Evolutionary conservation across 2,113 vertebrate species (phyloP), one percentile per base, ranked within the genome.

Genomic region (Sakesphorus luctuosus): DNA sequence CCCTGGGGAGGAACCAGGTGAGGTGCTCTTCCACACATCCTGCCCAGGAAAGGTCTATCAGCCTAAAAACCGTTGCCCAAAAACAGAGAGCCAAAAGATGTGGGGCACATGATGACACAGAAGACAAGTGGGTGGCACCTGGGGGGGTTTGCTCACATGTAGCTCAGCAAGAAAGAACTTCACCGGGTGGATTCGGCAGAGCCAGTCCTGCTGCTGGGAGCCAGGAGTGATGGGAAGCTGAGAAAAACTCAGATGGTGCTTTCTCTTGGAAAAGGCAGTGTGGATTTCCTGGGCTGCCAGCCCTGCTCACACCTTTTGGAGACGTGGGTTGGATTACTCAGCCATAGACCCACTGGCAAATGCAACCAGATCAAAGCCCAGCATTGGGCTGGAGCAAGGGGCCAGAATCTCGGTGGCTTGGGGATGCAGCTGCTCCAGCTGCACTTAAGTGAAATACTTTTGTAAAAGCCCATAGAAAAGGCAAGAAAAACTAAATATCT

Each of bases 91-190:
- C 6, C n/a, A 78, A 74, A 81, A 77, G 21, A 0, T 11, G 3
- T 9, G 19, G 33, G 35, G 13, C 15, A 2, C 21, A 3, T 0
- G 2, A 26, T 0, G 7, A 13, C 21, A 21, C 0, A 0, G 11
- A 61, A 65, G 65, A 33, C 8, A 21, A 84, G 46, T 4, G 13
- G 31, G 33, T 87, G 82, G 26, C 55, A 11, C 25, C 31, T 7
- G 19, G 3, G 3, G n/a, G 49, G 46, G 28, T 8, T 68, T 1
- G 0, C 18, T 61, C 0, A 0, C 29, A 21, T 2, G 0, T 5
- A 11, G n/a, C 50, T 74, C 46, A 44, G 68, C 28, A 4, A 66
- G 59, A 74, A 62, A 28, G 8, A 87, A 25, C 13, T 38, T 36
- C 74, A 49, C 33, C 0, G 6, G 9, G 18, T 44, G 65, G 10